A percentile compares a stretch with the other conserved stretches of the same genome.
Evolutionary conservation across 2,113 vertebrate genomes (phyloP).

Genomic region (Halcyon malimbica): DNA sequence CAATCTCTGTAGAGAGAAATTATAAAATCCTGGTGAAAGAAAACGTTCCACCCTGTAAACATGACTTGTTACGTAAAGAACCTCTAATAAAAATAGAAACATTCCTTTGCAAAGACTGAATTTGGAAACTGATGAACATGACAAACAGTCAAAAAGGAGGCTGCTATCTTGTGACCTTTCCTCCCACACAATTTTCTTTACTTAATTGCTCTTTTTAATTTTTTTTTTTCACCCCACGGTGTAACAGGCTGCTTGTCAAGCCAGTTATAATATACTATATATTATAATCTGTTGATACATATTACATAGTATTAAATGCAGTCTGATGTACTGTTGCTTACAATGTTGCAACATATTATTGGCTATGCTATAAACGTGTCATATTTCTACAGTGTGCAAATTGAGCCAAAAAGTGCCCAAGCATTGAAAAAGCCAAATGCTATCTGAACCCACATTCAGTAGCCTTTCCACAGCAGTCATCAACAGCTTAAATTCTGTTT

Average conservation of each 20-base stretch:
- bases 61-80: slow-evolving; percentile 34
- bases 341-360: not conserved
- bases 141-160: not conserved
- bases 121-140: not conserved
- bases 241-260: not conserved
- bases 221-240: not conserved
- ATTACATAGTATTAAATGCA: not conserved
- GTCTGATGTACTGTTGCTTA: not conserved
- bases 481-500: not conserved
- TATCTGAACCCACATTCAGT: not conserved
- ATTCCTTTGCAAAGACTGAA: slow-evolving; percentile 25
- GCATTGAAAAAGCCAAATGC: not conserved
- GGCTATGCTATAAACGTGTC: not conserved
- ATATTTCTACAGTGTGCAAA: not conserved
- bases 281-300: not conserved
- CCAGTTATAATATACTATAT: not conserved
- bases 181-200: not conserved
- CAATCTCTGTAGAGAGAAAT: not conserved
- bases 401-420: not conserved
- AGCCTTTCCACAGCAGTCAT: not conserved
- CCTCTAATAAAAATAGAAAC: slow-evolving; percentile 35
- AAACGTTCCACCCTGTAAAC: slow-evolving; percentile 10
- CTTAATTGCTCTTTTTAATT: not conserved
- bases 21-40: slow-evolving; percentile 3
- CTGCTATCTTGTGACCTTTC: not conserved